phyloP scores from a whole-genome alignment of 1,140 invertebrate species.

The Adoxophyes honmai region DNA sequence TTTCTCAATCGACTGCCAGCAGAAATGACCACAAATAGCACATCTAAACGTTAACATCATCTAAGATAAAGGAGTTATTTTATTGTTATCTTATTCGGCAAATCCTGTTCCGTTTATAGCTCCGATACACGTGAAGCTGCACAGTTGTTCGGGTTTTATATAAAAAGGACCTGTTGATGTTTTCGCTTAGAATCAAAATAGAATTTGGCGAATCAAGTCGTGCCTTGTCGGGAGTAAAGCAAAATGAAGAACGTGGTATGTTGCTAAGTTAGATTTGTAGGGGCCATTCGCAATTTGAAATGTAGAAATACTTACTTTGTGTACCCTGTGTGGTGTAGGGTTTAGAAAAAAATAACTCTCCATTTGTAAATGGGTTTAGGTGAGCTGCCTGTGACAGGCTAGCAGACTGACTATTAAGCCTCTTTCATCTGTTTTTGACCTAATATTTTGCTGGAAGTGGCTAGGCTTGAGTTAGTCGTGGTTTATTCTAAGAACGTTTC shows the following conservation, averaged over 20 bases:
- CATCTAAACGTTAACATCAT: neutral
- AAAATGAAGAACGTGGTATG: constrained; percentile 8
- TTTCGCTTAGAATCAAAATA: neutral
- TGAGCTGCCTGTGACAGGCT: neutral
- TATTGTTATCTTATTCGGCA: neutral
- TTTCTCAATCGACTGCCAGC: neutral
- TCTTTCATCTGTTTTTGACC: neutral
- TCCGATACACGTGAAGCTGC: neutral
- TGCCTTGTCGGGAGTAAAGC: neutral
- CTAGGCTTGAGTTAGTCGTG: no score
- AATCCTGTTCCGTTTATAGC: neutral
- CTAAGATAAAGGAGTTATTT: neutral
- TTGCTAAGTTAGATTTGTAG: neutral
- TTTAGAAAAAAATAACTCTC: no score
- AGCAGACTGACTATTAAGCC: neutral
- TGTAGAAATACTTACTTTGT: no score
- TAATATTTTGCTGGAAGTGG: no score
- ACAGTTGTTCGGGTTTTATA: neutral
- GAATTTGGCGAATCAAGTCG: neutral
- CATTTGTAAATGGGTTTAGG: neutral
- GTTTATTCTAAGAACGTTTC: no score
- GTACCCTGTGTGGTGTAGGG: no score
- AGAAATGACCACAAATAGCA: neutral
- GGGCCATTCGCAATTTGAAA: no score
- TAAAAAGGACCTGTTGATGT: neutral